These are phyloP conservation scores for Philaethria dido DNA, from an alignment of 2,888 invertebrate genomes.

Conservation along the genomic window DNA sequence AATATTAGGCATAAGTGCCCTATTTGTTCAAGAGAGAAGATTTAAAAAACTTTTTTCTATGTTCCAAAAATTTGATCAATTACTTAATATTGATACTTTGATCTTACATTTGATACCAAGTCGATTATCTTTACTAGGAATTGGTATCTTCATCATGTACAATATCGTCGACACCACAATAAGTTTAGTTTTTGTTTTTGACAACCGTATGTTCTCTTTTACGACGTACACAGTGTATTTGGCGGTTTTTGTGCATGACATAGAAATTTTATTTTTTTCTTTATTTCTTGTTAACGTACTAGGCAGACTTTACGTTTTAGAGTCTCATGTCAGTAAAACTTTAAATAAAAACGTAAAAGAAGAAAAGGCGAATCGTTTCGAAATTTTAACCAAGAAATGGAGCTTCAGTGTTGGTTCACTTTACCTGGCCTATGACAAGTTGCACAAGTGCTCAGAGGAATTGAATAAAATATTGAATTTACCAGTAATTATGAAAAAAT, in stretches of 20 bases:
- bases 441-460: slow-evolving; percentile 32
- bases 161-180: background rate
- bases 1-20: slow-evolving; percentile 6
- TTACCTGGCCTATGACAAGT: slow-evolving; percentile 21
- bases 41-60: background rate
- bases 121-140: background rate
- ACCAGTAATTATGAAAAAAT: slow-evolving; percentile 12
- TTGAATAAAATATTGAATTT: slow-evolving; percentile 31
- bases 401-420: slow-evolving; percentile 7
- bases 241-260: background rate
- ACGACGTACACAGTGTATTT: background rate
- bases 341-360: background rate
- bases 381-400: background rate
- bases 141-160: background rate
- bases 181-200: background rate
- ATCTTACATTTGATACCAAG: background rate
- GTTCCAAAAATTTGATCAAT: background rate
- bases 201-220: background rate
- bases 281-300: slow-evolving; percentile 4
- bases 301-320: background rate
- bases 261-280: slow-evolving; percentile 11
- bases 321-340: background rate
- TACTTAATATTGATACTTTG: background rate
- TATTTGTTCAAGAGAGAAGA: slow-evolving; percentile 5
- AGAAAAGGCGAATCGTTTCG: background rate